Evolutionary conservation across 2,888 invertebrate species (phyloP).

Genomic region (Mesorhabditis sp.): DNA sequence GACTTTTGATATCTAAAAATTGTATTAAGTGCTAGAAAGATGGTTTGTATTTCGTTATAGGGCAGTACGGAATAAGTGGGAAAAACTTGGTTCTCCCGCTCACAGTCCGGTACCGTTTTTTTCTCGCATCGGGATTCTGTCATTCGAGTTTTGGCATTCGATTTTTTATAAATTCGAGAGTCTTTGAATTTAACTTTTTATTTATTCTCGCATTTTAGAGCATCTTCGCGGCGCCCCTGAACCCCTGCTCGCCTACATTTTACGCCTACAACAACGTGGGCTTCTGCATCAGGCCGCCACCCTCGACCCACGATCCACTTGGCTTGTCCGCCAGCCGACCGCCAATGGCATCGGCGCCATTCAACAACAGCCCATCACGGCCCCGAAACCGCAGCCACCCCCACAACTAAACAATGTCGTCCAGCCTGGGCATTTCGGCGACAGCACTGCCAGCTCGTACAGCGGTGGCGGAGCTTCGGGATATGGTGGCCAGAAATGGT

Average conservation of each 20-base stretch:
- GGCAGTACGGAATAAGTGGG: too few species aligned
- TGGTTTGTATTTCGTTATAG: too few species aligned
- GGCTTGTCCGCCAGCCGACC: conserved; percentile 9
- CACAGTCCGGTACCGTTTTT: too few species aligned
- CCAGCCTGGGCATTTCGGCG: neutral
- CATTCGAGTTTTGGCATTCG: neutral
- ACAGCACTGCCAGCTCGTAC: neutral
- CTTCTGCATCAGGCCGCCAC: neutral
- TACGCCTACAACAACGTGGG: conserved; percentile 17
- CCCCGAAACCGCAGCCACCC: too few species aligned
- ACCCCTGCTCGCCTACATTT: conserved; percentile 27
- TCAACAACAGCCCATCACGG: neutral
- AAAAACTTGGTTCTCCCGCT: too few species aligned
- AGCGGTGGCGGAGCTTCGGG: neutral
- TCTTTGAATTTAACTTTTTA: neutral
- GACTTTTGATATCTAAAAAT: too few species aligned
- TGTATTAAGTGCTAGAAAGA: too few species aligned
- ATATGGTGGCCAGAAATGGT: neutral
- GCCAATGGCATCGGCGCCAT: conserved; percentile 2
- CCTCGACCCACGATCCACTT: neutral
- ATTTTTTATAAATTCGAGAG: neutral
- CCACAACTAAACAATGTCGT: too few species aligned
- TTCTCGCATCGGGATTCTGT: too few species aligned
- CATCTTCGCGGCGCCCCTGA: conserved; percentile 28
- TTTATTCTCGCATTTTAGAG: conserved; percentile 16